phyloP scores from a whole-genome alignment of 2,888 invertebrate genomes.

The Mycalesis mineus region DNA sequence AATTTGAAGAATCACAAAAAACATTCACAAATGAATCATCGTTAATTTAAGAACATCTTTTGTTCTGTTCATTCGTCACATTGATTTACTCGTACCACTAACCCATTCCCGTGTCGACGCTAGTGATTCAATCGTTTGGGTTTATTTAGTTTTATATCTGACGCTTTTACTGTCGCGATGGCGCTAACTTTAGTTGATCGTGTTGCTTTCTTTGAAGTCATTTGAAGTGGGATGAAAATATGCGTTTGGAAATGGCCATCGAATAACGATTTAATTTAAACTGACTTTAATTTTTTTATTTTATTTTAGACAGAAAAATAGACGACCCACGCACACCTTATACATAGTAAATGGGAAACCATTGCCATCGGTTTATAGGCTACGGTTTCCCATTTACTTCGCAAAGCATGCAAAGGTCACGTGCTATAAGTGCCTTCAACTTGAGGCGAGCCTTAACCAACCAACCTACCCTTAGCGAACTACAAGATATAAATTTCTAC shows the following conservation, averaged over 20 bases:
- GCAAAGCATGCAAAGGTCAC: too few relatives aligned
- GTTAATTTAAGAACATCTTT: conserved; percentile 1
- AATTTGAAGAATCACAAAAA: conserved; percentile 1
- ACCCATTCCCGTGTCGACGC: conserved; percentile 10
- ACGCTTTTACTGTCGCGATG: neutral
- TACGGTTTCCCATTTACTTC: too few relatives aligned
- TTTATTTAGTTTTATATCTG: conserved; percentile 9
- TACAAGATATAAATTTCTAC: too few relatives aligned
- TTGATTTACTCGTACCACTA: conserved; percentile 11
- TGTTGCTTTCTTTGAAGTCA: conserved; percentile 17
- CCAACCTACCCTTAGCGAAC: too few relatives aligned
- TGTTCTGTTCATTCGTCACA: conserved; percentile 18
- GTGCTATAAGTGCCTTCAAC: too few relatives aligned
- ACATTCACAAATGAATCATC: neutral
- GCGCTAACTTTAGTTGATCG: conserved; percentile 16
- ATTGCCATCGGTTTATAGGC: too few relatives aligned
- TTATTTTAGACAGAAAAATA: too few relatives aligned
- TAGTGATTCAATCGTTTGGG: conserved; percentile 15
- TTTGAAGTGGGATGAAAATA: conserved; percentile 10
- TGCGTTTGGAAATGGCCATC: neutral
- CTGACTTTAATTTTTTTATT: too few relatives aligned
- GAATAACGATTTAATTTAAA: neutral
- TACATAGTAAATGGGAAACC: too few relatives aligned
- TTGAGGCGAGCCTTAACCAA: too few relatives aligned
- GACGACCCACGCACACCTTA: too few relatives aligned